Conservation (phyloP, 1,140 invertebrate genomes). For the Tetragnatha versicolor region DNA sequence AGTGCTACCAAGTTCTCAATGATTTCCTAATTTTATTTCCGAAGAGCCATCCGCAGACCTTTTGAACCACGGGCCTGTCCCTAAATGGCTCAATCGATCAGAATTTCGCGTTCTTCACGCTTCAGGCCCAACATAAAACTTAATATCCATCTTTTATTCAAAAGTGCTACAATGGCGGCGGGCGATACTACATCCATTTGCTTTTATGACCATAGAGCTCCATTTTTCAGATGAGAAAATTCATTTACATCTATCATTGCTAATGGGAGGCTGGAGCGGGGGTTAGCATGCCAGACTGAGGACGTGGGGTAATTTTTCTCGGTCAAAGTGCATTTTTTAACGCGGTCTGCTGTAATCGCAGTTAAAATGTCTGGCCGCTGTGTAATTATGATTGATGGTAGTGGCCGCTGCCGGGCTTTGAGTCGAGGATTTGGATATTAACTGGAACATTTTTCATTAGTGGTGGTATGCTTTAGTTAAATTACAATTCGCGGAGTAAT, state of each 20-base stretch:
- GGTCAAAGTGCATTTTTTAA: not conserved
- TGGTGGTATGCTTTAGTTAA: no score
- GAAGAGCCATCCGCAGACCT: no score
- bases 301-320: not conserved
- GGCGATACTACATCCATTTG: slow-evolving; percentile 1
- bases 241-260: slow-evolving; percentile 30
- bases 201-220: slow-evolving; percentile 15
- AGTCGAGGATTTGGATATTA: no score
- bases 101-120: not conserved
- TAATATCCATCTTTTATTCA: slow-evolving; percentile 31
- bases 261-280: slow-evolving; percentile 11
- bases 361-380: no score
- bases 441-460: no score
- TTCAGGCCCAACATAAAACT: slow-evolving; percentile 1
- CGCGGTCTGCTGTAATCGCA: no score
- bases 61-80: no score
- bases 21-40: no score
- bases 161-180: not conserved
- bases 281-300: not conserved
- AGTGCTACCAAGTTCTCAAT: no score
- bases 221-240: slow-evolving; percentile 30
- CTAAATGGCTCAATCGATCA: slow-evolving; percentile 1
- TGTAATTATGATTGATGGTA: no score
- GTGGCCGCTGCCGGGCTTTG: no score
- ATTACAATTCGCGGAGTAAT: no score